Conservation (phyloP, 2,113 vertebrate species). For the Tichodroma muraria region DNA sequence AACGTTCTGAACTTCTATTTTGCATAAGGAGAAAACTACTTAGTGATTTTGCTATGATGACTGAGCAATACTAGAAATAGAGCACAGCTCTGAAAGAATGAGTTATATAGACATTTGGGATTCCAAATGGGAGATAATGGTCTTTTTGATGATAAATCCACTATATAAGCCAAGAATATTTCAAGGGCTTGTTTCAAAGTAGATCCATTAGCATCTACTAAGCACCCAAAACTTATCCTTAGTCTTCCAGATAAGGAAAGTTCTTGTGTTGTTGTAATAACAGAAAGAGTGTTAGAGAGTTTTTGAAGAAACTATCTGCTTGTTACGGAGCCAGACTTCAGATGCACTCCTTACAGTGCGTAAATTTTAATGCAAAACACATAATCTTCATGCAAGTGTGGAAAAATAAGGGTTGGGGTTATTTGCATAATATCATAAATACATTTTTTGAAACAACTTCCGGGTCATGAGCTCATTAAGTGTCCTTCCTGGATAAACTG, state of each 20-base stretch:
- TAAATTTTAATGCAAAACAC: background rate
- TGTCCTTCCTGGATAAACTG: background rate
- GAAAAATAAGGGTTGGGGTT: background rate
- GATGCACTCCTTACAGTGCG: background rate
- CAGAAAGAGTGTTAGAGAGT: background rate
- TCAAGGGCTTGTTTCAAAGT: conserved; percentile 20
- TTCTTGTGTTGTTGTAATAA: background rate
- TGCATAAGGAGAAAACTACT: background rate
- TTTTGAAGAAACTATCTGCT: background rate
- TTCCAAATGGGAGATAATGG: conserved; percentile 35
- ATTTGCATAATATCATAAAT: background rate
- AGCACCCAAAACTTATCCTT: background rate
- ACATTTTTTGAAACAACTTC: background rate
- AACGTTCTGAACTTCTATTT: background rate
- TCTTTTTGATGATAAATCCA: conserved; percentile 40
- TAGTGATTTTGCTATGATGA: conserved; percentile 30
- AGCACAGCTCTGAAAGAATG: conserved; percentile 9
- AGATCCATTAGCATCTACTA: conserved; percentile 18
- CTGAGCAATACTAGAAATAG: conserved; percentile 21
- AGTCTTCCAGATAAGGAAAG: background rate
- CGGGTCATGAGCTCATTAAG: background rate
- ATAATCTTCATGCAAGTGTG: background rate
- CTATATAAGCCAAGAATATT: conserved; percentile 33
- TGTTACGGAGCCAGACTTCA: background rate
- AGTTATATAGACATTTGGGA: background rate